A percentile compares a stretch with the other conserved stretches of the same genome.
Conservation (phyloP, 2,888 invertebrate genomes). For the Xestia sexstrigata region DNA sequence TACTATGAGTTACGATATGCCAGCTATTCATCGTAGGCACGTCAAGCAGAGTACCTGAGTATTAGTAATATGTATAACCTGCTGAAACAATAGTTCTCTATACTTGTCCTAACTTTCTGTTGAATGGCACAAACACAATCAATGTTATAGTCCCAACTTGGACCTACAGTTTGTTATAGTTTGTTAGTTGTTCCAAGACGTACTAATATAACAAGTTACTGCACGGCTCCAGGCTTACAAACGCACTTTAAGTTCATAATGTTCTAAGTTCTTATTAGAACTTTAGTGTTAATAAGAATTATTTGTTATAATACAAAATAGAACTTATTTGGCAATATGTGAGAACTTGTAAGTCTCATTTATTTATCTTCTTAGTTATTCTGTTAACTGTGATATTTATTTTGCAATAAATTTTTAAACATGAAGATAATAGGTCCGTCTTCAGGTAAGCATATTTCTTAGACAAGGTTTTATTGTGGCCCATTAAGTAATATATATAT, state of each 20-base stretch:
- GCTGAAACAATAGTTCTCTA: slow-evolving; percentile 20
- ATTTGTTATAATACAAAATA: background rate
- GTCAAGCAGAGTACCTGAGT: background rate
- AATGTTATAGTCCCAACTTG: slow-evolving; percentile 36
- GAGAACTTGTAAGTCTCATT: background rate
- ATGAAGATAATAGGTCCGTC: background rate
- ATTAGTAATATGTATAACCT: background rate
- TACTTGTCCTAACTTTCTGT: slow-evolving; percentile 32
- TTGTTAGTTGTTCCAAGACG: slow-evolving; percentile 26
- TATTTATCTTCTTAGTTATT: background rate
- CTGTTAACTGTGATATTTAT: background rate
- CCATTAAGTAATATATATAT: background rate
- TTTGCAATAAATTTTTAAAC: background rate
- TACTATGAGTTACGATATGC: background rate
- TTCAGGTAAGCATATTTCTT: background rate
- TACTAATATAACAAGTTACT: slow-evolving; percentile 29
- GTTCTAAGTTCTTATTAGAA: slow-evolving; percentile 11
- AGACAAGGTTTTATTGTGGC: background rate
- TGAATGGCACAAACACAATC: slow-evolving; percentile 26
- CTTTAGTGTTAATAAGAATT: background rate
- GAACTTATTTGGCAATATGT: background rate
- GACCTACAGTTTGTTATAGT: slow-evolving; percentile 25
- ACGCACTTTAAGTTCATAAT: slow-evolving; percentile 23
- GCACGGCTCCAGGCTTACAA: slow-evolving; percentile 1
- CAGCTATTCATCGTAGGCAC: background rate